Percentiles rank a stretch among this genome's conserved stretches.
phyloP scores from a whole-genome alignment of 1,140 invertebrate genomes.

The Manduca sexta region DNA sequence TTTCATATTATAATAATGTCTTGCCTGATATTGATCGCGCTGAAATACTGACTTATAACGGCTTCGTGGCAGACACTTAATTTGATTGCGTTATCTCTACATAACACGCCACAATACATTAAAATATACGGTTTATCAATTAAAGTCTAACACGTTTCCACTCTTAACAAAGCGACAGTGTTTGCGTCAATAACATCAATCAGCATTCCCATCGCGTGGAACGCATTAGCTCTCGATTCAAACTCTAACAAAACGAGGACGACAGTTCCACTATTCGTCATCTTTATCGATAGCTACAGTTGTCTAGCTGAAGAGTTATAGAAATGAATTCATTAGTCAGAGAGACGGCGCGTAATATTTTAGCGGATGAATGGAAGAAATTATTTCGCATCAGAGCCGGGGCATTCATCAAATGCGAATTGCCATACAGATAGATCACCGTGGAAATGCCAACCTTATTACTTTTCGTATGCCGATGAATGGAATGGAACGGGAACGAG shows the following conservation, averaged over 20 bases:
- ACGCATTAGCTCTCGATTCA: not conserved
- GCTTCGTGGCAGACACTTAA: no score
- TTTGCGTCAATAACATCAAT: no score
- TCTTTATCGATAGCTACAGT: slow-evolving; percentile 12
- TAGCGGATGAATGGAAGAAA: slow-evolving; percentile 46
- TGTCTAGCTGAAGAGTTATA: slow-evolving; percentile 17
- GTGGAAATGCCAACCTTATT: slow-evolving; percentile 14
- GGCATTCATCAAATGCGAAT: slow-evolving; percentile 29
- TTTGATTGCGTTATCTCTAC: no score
- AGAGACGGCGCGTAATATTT: slow-evolving; percentile 41
- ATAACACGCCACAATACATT: no score
- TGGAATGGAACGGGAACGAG: not conserved
- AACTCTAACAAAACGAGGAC: not conserved
- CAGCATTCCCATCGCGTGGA: not conserved
- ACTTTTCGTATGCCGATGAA: slow-evolving; percentile 7
- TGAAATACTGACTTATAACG: no score
- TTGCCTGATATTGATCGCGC: no score
- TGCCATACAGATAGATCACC: not conserved
- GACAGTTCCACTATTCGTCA: slow-evolving; percentile 18
- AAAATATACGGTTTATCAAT: no score
- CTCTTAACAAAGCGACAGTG: no score
- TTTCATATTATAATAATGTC: no score
- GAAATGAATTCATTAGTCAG: slow-evolving; percentile 49
- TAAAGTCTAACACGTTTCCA: no score
- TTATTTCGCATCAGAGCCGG: slow-evolving; percentile 30